Evolutionary conservation across 2,888 invertebrate species (phyloP).

Genomic region (Vanessa cardui): DNA sequence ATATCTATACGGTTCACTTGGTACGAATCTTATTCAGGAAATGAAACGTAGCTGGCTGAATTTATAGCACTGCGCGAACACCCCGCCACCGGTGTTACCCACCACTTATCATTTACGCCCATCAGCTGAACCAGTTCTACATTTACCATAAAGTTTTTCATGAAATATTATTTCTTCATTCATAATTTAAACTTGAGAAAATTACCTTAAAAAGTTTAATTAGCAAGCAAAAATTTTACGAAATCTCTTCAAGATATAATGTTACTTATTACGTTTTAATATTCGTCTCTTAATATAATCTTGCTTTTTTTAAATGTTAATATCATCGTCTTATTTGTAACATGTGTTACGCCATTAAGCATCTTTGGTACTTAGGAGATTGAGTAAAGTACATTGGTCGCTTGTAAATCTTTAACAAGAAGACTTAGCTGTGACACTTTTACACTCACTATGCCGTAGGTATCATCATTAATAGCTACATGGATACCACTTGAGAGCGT

Average conservation of each 20-base stretch:
- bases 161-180: conserved; percentile 35
- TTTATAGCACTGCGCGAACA: conserved; percentile 69
- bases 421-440: conserved; percentile 52
- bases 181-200: background rate
- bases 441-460: conserved; percentile 46
- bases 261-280: background rate
- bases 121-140: conserved; percentile 45
- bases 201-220: conserved; percentile 5
- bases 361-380: conserved; percentile 40
- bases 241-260: background rate
- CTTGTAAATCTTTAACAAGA: conserved; percentile 50
- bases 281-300: conserved; percentile 21
- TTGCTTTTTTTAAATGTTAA: background rate
- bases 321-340: conserved; percentile 28
- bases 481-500: conserved; percentile 61
- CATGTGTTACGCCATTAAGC: conserved; percentile 48
- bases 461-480: conserved; percentile 68
- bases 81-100: conserved; percentile 60
- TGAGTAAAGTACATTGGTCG: conserved; percentile 42
- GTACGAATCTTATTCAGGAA: conserved; percentile 76
- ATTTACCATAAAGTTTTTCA: conserved; percentile 42
- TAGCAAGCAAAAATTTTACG: background rate
- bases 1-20: conserved; percentile 48
- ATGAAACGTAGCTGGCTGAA: conserved; percentile 73
- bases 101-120: conserved; percentile 78